Base-by-base conservation (phyloP, 2,797 vertebrate genomes). In the Dendrocincla fuliginosa region DNA sequence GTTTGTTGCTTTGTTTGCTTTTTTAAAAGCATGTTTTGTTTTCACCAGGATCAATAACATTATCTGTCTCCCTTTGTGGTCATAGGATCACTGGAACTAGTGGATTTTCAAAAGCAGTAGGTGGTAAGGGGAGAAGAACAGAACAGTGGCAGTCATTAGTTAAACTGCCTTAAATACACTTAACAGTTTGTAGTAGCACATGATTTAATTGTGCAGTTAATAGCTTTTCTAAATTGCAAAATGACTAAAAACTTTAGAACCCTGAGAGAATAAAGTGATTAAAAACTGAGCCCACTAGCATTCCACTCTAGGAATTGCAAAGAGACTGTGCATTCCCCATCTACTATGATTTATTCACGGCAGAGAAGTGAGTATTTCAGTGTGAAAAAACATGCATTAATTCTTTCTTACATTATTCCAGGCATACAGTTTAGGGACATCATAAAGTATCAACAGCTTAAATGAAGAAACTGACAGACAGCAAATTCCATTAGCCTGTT, bases 131-230 rank as follows among this genome's bases (percentile, higher is more conserved):
- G 25, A 71, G 32, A 28, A 73, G 46, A 87, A 65, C 5, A 81
- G 25, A 75, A 17, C 46, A 81, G 25, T 13, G 24, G 13, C n/a
- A 78, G 6, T 25, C 53, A 46, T 69, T 39, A 76, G 75, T 46
- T 69, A 84, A 89, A 87, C 13, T 6, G 3, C 19, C 32, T 74
- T 76, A 92, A 87, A 63, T 70, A 57, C 28, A 70, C 22, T 32
- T 75, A 81, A 60, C 27, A 61, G 67, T 69, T 82, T 84, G 59
- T 33, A 84, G 52, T 13, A 82, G 67, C 15, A 69, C 35, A 73
- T 69, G 35, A 94, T 79, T 82, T 89, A 96, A 91, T 59, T 91
- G 89, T 85, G 55, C 47, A 69, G 67, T 49, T 94, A 94, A 96
- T 12, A 94, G 87, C n/a, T 87, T 65, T 87, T 63, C 60, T 83